phyloP scores from a whole-genome alignment of 2,797 vertebrate species.

The Sus cebifrons region DNA sequence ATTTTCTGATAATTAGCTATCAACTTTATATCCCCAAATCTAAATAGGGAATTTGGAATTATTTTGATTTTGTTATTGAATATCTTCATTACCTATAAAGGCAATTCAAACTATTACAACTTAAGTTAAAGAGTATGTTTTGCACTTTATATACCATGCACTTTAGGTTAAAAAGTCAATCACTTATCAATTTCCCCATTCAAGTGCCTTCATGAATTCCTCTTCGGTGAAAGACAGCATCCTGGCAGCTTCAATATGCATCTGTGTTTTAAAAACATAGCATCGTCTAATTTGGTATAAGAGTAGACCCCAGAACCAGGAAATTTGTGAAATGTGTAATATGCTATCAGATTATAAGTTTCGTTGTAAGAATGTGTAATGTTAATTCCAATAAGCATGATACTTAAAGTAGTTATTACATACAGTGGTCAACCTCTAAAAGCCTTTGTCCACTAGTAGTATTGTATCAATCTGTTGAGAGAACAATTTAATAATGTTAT shows the following conservation, averaged over 20 bases:
- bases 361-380: background rate
- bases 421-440: background rate
- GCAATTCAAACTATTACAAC: conserved; percentile 11
- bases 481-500: background rate
- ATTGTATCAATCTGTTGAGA: background rate
- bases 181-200: conserved; percentile 93
- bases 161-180: background rate
- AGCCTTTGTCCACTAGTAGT: background rate
- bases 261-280: conserved; percentile 88
- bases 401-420: conserved; percentile 26
- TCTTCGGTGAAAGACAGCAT: conserved; percentile 98
- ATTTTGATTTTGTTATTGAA: conserved; percentile 47
- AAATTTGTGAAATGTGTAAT: background rate
- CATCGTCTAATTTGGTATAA: background rate
- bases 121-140: background rate
- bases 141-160: background rate
- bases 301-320: background rate
- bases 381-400: background rate
- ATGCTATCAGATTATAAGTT: background rate
- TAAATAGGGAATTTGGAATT: conserved; percentile 13
- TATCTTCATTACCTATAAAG: conserved; percentile 32
- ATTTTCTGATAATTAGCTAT: background rate
- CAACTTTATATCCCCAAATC: conserved; percentile 7
- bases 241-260: conserved; percentile 98
- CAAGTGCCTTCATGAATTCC: conserved; percentile 97